Evolutionary conservation across 1,140 invertebrate genomes (phyloP).

Genomic region (Eueides isabella): DNA sequence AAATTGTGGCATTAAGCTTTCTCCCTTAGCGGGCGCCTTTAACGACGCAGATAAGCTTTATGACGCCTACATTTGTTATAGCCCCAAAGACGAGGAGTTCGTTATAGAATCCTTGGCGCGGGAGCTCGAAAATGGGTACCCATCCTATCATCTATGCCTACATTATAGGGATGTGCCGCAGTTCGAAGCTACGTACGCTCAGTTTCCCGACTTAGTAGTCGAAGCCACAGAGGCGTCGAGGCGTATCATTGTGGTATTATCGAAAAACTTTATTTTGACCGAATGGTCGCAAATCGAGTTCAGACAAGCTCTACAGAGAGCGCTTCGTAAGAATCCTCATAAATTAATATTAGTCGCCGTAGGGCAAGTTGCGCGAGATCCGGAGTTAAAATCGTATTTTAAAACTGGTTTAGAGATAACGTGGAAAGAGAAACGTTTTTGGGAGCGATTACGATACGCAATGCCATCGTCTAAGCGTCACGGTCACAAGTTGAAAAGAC

Average conservation of each 20-base stretch:
- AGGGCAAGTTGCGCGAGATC: slow-evolving; percentile 91
- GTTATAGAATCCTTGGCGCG: slow-evolving; percentile 91
- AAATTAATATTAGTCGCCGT: slow-evolving; percentile 93
- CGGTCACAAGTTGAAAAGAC: slow-evolving; percentile 84
- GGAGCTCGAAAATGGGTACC: slow-evolving; percentile 88
- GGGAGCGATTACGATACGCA: slow-evolving; percentile 94
- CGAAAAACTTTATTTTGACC: slow-evolving; percentile 91
- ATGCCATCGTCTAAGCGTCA: slow-evolving; percentile 88
- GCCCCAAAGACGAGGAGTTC: slow-evolving; percentile 93
- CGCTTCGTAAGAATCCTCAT: slow-evolving; percentile 89
- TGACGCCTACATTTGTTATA: slow-evolving; percentile 95
- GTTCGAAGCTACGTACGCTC: slow-evolving; percentile 87
- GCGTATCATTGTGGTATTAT: slow-evolving; percentile 90
- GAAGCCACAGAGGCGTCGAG: slow-evolving; percentile 93
- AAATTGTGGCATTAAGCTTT: slow-evolving; percentile 91
- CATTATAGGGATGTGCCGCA: slow-evolving; percentile 93
- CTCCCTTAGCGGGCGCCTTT: slow-evolving; percentile 87
- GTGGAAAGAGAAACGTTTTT: slow-evolving; percentile 95
- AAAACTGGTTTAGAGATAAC: slow-evolving; percentile 93
- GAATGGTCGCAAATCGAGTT: slow-evolving; percentile 94
- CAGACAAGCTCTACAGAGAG: slow-evolving; percentile 91
- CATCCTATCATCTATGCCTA: slow-evolving; percentile 90
- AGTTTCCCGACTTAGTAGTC: slow-evolving; percentile 89
- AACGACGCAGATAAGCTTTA: slow-evolving; percentile 92
- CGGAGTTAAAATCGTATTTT: slow-evolving; percentile 93